Conservation (phyloP, 1,140 invertebrate genomes). For the Aphelenchoides avenae region DNA sequence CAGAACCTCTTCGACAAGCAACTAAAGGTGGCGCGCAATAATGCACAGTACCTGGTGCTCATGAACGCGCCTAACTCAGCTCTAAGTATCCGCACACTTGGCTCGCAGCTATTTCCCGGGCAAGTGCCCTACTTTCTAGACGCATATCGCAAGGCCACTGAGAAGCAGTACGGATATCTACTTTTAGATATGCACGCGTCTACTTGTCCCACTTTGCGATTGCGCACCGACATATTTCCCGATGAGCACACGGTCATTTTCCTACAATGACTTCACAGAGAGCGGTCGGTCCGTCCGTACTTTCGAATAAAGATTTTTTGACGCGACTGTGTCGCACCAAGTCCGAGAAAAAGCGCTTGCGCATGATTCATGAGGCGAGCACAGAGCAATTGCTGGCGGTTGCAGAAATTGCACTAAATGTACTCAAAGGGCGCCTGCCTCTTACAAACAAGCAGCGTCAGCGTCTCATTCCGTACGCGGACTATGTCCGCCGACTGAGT, state of each 20-base stretch:
- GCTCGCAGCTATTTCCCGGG: conserved; percentile 23
- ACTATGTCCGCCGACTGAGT: conserved; percentile 11
- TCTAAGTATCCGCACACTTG: conserved; percentile 16
- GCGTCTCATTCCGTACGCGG: conserved; percentile 11
- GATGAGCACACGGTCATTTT: conserved; percentile 23
- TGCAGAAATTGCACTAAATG: conserved; percentile 26
- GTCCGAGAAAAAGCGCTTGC: neutral
- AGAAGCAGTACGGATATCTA: conserved; percentile 12
- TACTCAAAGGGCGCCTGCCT: conserved; percentile 8
- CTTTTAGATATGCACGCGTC: conserved; percentile 20
- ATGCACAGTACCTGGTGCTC: conserved; percentile 23
- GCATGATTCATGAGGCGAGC: neutral
- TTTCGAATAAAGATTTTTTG: neutral
- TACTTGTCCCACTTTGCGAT: neutral
- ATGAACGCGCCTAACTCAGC: conserved; percentile 18
- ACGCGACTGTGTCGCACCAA: neutral
- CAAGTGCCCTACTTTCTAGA: conserved; percentile 18
- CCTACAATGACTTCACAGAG: conserved; percentile 31
- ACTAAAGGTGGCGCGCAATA: conserved; percentile 16
- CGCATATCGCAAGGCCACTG: conserved; percentile 10
- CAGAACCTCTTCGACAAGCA: conserved; percentile 23
- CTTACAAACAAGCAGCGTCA: conserved; percentile 14
- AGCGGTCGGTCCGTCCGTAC: neutral
- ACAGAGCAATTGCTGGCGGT: conserved; percentile 6
- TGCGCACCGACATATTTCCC: conserved; percentile 20